Conservation (phyloP, 2,113 vertebrate species). For the Mustelus asterias region DNA sequence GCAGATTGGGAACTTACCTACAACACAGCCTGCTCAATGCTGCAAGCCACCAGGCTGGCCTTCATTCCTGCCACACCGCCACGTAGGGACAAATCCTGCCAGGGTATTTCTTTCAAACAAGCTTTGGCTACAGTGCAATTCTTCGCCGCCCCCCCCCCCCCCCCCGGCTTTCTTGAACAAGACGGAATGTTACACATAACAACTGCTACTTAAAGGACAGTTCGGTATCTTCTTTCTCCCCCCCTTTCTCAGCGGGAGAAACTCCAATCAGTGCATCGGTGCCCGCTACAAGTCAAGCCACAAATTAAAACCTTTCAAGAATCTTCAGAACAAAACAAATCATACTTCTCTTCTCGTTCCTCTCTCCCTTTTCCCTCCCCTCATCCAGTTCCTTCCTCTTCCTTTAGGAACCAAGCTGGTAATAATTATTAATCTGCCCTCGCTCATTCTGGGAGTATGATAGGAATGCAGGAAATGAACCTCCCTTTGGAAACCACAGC, state of each 20-base stretch:
- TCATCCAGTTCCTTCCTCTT: constrained; percentile 6
- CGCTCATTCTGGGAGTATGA: constrained; percentile 26
- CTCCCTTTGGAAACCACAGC: not conserved
- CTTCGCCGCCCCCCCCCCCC: no score
- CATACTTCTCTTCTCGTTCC: not conserved
- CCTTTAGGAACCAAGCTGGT: constrained; percentile 3
- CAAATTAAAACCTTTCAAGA: not conserved
- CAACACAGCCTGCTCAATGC: not conserved
- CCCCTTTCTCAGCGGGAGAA: not conserved
- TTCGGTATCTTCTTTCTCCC: not conserved
- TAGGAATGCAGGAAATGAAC: constrained; percentile 34
- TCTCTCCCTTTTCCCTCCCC: not conserved
- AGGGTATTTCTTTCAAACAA: not conserved
- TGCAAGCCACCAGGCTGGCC: not conserved
- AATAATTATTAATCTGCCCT: constrained; percentile 25
- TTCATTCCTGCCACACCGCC: constrained; percentile 1
- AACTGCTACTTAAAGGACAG: not conserved
- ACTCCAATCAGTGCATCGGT: not conserved
- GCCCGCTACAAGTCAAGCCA: not conserved
- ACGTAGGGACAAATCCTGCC: constrained; percentile 17
- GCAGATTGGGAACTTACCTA: not conserved
- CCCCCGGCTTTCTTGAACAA: not conserved
- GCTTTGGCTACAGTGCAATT: not conserved
- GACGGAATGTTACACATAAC: not conserved
- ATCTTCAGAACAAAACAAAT: not conserved